Evolutionary conservation across 1,140 invertebrate species (phyloP), one percentile per base, ranked within the genome.

Genomic region (Belonocnema kinseyi): DNA sequence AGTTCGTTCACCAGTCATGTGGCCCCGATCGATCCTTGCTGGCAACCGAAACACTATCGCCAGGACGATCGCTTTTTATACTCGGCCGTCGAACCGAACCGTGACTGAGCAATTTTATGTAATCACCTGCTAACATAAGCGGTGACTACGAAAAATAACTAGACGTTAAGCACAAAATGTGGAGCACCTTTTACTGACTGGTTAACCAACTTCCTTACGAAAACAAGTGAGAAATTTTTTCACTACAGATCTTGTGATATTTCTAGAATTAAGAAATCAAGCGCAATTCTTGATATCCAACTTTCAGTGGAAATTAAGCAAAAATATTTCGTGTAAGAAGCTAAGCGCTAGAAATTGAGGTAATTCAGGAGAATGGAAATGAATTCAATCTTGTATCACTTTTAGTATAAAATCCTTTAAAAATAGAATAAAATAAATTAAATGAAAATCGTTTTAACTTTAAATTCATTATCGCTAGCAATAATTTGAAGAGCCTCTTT

Each of bases 21-120:
- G 72, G 72, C 16, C 56, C 72, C 72, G 53, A 73, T 21, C 11
- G 72, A 54, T 53, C 54, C 11, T 46, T 52, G 50, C 56, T 46
- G 56, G 70, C 56, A 75, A 58, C 46, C 10, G 40, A n/a, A 40
- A 56, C n/a, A 26, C 53, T 1, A 16, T 78, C 72, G 77, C 58
- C 73, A 78, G 77, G 79, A 80, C 77, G 71, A 77, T 80, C 74
- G 72, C 56, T 82, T 82, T 80, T 82, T 80, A 33, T 72, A 19
- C 50, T 16, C 50, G 75, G 2, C 40, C 73, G 21, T n/a, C 76
- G 74, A 40, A 76, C 70, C 79, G 40, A 76, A 40, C 53, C 79
- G 66, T 71, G 78, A 80, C 79, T 79, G 79, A 83, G 66, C 52
- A 46, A 78, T 79, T 81, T 80, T 72, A 21, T 33, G 40, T 12